Percentiles rank a stretch among this genome's conserved stretches.
Conservation (phyloP, 2,113 vertebrate species). For the Calyptomena viridis region DNA sequence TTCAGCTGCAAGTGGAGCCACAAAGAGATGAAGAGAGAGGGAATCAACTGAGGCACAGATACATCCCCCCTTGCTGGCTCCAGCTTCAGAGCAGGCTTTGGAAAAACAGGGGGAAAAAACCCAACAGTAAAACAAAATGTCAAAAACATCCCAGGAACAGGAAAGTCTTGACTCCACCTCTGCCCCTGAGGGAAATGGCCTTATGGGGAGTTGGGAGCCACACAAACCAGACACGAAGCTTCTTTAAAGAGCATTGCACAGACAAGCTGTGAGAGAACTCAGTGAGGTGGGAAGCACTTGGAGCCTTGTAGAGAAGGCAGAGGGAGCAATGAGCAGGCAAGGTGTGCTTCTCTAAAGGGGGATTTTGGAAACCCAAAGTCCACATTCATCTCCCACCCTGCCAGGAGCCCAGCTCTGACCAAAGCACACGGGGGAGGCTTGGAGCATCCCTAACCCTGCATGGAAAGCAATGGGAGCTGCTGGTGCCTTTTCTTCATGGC, state of each 20-base stretch:
- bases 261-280: rapidly evolving
- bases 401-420: background rate
- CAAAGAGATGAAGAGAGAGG: background rate
- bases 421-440: background rate
- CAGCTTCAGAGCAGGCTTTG: background rate
- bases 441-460: background rate
- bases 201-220: background rate
- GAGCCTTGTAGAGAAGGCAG: background rate
- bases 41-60: background rate
- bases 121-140: background rate
- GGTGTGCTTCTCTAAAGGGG: background rate
- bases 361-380: background rate
- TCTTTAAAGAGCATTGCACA: background rate
- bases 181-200: background rate
- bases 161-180: background rate
- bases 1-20: background rate
- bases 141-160: background rate
- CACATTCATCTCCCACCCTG: background rate
- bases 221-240: background rate
- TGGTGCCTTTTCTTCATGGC: background rate
- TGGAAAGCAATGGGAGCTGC: background rate
- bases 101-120: rapidly evolving
- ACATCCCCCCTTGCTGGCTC: background rate
- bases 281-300: too few species aligned
- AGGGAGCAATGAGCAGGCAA: background rate